Evolutionary conservation across 2,797 vertebrate species (phyloP).

Genomic region (Podargus strigoides): DNA sequence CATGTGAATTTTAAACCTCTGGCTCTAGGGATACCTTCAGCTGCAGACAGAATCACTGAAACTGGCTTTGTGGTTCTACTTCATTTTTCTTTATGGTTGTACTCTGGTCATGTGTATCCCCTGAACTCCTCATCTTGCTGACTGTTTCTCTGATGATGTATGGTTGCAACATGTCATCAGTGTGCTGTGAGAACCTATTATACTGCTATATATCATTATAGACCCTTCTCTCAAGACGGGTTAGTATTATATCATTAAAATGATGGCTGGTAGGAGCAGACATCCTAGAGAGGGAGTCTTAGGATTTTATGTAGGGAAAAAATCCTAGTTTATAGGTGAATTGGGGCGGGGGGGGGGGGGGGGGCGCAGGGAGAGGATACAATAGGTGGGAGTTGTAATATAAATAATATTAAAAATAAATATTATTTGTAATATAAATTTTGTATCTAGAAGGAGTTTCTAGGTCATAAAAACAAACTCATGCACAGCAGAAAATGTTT

Average conservation of each 20-base stretch:
- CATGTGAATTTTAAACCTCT: background rate
- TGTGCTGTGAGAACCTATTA: constrained; percentile 39
- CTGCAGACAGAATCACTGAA: background rate
- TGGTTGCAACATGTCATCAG: background rate
- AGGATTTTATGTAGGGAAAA: background rate
- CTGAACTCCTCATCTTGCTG: constrained; percentile 11
- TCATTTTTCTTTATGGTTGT: constrained; percentile 14
- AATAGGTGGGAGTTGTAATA: background rate
- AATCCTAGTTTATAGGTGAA: background rate
- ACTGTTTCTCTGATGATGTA: constrained; percentile 42
- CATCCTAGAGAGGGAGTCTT: constrained; percentile 15
- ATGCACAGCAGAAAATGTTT: background rate
- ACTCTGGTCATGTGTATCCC: background rate
- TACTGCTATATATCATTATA: constrained; percentile 27
- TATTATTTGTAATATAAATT: background rate
- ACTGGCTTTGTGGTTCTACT: background rate
- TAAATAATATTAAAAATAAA: background rate
- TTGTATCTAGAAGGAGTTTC: background rate
- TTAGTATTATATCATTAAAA: constrained; percentile 61
- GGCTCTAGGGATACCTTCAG: background rate
- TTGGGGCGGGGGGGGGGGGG: too few species aligned
- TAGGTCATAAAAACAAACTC: background rate
- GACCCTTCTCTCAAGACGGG: constrained; percentile 31
- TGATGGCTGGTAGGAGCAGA: background rate
- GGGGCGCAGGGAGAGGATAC: too few species aligned